phyloP scores from a whole-genome alignment of 2,888 invertebrate species.

The Cryptosula pallasiana region DNA sequence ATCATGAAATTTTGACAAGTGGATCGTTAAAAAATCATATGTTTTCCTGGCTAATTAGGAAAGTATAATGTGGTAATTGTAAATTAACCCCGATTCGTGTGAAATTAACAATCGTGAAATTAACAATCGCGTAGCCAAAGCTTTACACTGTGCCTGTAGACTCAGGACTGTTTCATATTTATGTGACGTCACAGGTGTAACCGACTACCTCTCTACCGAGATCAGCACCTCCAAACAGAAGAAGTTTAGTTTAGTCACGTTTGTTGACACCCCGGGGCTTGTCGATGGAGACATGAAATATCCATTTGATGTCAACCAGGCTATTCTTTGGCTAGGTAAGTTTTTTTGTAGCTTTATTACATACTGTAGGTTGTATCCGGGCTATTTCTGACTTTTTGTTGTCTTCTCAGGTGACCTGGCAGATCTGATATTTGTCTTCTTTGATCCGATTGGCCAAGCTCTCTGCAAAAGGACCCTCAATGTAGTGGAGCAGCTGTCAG shows the following conservation, averaged over 20 bases:
- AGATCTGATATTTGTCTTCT: slow-evolving; percentile 61
- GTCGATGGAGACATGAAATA: slow-evolving; percentile 62
- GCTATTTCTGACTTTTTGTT: neutral
- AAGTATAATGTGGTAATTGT: no score
- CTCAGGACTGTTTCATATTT: neutral
- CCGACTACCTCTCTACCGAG: slow-evolving; percentile 59
- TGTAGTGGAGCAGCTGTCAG: slow-evolving; percentile 58
- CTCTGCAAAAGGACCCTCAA: slow-evolving; percentile 59
- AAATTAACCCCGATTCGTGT: no score
- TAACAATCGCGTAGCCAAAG: no score
- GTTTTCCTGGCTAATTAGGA: no score
- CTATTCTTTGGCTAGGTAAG: slow-evolving; percentile 59
- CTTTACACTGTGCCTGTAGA: no score
- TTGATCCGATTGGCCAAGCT: slow-evolving; percentile 61
- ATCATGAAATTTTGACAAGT: no score
- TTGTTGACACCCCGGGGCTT: slow-evolving; percentile 61
- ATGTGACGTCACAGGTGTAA: slow-evolving; percentile 53
- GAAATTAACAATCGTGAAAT: no score
- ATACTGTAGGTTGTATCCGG: neutral
- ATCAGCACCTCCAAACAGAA: slow-evolving; percentile 60
- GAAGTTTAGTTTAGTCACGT: slow-evolving; percentile 59
- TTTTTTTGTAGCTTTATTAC: slow-evolving; percentile 2
- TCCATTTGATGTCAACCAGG: slow-evolving; percentile 60
- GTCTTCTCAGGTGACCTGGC: slow-evolving; percentile 50
- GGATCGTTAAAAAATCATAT: no score